Evolutionary conservation across 2,797 vertebrate species (phyloP), one percentile per base, ranked within the genome.

Genomic region (Pempheris klunzingeri): DNA sequence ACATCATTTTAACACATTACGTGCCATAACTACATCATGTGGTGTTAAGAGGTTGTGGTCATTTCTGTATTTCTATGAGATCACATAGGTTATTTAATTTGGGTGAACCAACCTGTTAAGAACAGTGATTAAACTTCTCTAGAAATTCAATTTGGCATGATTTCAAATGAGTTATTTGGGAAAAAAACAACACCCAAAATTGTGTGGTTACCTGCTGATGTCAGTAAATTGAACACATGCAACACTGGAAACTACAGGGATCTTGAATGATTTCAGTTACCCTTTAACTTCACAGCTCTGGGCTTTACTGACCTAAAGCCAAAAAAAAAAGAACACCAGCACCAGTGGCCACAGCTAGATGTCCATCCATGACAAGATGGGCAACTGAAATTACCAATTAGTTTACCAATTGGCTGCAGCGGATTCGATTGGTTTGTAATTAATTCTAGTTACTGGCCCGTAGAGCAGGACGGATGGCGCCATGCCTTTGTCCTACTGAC

Each of bases 341-440:
- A 86, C 72, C 69, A 74, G 46, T 38, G 61, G 67, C 83, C 86
- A 80, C 78, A 88, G 88, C 80, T 38, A 92, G 88, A 90, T 86
- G 87, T 81, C 88, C 88, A 81, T 85, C 85, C 94, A 92, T 71
- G 82, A 86, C 95, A 92, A 95, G 90, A 93, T 92, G 94, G 90
- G 92, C 95, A 94, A 96, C 96, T 98, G 96, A 96, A 97, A 95
- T 98, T 97, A 97, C 97, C 96, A 98, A 98, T 98, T 97, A 97
- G 96, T 94, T 97, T 95, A 95, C 96, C 96, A 96, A 97, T 96
- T 95, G 97, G 96, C 96, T 96, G 96, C 96, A 93, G 95, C 92
- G 82, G 93, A 96, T 97, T 98, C 94, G 95, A 99, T 97, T 96
- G 97, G 97, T 95, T 94, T 94, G 96, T 96, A 96, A 97, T 95